Evolutionary conservation across 2,797 vertebrate genomes (phyloP), one percentile per base, ranked within the genome.

Genomic region (Apogon talboti): DNA sequence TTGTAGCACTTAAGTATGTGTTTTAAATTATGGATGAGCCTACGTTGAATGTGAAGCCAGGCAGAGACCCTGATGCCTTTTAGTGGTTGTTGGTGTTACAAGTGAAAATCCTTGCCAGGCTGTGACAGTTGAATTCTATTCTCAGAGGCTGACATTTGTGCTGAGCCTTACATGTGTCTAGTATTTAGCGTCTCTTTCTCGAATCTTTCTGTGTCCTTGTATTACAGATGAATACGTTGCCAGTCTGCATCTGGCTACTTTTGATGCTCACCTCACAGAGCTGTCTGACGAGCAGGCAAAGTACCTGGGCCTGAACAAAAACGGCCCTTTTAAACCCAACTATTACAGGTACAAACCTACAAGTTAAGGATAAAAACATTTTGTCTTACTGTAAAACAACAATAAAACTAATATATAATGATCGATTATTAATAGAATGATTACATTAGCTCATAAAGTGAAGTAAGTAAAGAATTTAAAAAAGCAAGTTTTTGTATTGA

Each of bases 241-340:
- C 88, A 98, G 96, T 75, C 85, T 98, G 90, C 93, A 94, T 71
- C 91, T 98, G 89, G 94, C 97, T 0, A 96, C 96, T 0, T 98
- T 98, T 55, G 97, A 98, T 3, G 96, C 96, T 57, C 97, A 98
- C 88, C 92, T 98, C 87, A 98, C 97, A 0, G 97, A 98, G 76
- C 93, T 98, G 64, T 89, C 91, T 0, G 97, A 98, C 14, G 97
- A 98, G 63, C 97, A 98, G 91, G 97, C 96, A 0, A 98, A 98
- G 70, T 98, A 98, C 82, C 90, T 98, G 89, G 97, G 97, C 78
- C 94, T 98, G 83, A 98, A 98, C 88, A 98, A 98, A 89, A 98
- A 98, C 0, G 97, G 97, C 50, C 97, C 97, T 28, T 98, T 98
- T 72, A 98, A 98, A 91, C 97, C 97, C 76, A 98, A 98, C 89